Base-by-base conservation (phyloP, 2,797 vertebrate genomes). In the Avahi laniger region DNA sequence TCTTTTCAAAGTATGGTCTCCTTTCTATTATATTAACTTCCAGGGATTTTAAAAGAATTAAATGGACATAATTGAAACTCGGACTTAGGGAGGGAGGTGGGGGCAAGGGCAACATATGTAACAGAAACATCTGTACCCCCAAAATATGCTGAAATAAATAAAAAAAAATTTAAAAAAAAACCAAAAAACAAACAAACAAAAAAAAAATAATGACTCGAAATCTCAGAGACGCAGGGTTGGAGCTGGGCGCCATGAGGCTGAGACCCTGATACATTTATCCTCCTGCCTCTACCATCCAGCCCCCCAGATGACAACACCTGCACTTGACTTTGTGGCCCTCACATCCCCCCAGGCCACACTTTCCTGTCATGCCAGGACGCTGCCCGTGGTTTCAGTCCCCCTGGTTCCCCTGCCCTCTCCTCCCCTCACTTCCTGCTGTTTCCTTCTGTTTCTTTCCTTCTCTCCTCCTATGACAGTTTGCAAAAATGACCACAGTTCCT, bases 221-320 rank as follows among this genome's bases (percentile, higher is more conserved):
- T 63, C 30, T 4, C 85, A 24, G 70, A 91, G 57, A 28, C 41
- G 6, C 5, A 17, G 6, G 41, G 28, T 59, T 83, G 33, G 13
- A 38, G 57, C 41, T 46, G 0, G 33, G 18, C 14, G 4, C 26
- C 30, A 2, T 33, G 52, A 75, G 52, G 67, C 38, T 9, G 12
- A 70, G 33, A 20, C 6, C 35, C 54, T 0, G 4, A 41, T 43
- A 13, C 7, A 0, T 20, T 33, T 50, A 38, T 78, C 26, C 15
- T 83, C 61, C 33, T 2, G 59, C 30, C 20, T 11, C 38, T 24
- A 11, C 17, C 14, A 8, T 46, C 43, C 9, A 50, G 33, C 7
- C 4, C 20, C 5, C 6, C 22, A 43, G 33, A 76, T 1, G 24
- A 57, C 1, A 4, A 43, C 6, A 18, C 7, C 14, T 48, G 17